Evolutionary conservation across 1,140 invertebrate genomes (phyloP), one percentile per base, ranked within the genome.

Genomic region (Drosophila teissieri): DNA sequence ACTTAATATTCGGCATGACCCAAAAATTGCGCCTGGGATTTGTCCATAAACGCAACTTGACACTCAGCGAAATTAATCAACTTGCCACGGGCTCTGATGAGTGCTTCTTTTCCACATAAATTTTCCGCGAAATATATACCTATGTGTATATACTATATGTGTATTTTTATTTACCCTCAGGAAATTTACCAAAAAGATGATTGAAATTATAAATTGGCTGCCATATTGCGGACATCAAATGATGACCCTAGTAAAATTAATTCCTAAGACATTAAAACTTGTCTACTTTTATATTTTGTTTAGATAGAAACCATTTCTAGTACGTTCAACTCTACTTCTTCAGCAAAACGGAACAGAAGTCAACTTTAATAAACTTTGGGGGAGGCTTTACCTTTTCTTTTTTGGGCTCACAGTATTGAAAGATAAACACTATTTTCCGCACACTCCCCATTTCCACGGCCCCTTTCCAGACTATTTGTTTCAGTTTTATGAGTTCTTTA

Each of bases 401-500:
- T 39, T 37, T 3, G 10, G n/a, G 12, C 17, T n/a, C 6, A 2
- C 3, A 49, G 4, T 22, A 40, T 17, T 11, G 8, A 34, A 49
- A 49, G 44, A 34, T 63, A 11, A 36, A 42, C 27, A 63, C 24
- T 67, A 24, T 10, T 49, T 27, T 19, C 11, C 14, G 27, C 27
- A 3, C 42, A 14, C 19, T 6, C 12, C 57, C 65, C 42, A 53
- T 14, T 53, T 46, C 10, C 15, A 37, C 27, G 6, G 4, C 15
- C 36, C 12, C 17, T 49, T 40, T 34, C 34, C 36, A 17, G 27
- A 31, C 31, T 19, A 14, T 74, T 65, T 57, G 46, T 58, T 65
- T 69, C 53, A 44, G 51, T 80, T 83, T 80, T 65, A 77, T 84
- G 79, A 68, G 70, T 63, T 65, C 55, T 77, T 77, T 73, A 73